Evolutionary conservation across 2,888 invertebrate species (phyloP), one percentile per base, ranked within the genome.

Genomic region (Scaptomyza parva): DNA sequence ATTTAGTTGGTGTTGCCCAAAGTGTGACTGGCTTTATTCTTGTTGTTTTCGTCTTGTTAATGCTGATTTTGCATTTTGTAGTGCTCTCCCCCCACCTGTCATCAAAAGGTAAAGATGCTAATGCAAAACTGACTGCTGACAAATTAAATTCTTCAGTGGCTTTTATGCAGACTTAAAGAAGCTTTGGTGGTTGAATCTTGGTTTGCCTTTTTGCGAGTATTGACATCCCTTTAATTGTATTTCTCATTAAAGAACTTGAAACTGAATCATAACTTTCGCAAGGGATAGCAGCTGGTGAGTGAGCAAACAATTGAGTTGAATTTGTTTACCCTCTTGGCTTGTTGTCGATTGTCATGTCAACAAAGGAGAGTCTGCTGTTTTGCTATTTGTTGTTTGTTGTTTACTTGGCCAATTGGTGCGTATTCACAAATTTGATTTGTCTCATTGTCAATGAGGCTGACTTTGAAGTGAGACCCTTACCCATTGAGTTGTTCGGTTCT

Each of bases 371-470:
- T 55, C 47, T 33, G n/a, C 47, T 33, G 17, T 41, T 17, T 30
- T 51, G 35, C 45, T 48, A 41, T 63, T 69, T 72, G 69, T 64
- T 72, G 77, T 63, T 69, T 72, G 69, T 64, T 72, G 77, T 54
- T 76, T 58, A 66, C 72, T 30, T 43, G 47, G 53, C 50, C 86
- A 83, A 86, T 80, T 73, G 81, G 54, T 65, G 84, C 63, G 54
- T 58, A 58, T 52, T 39, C 35, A 39, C 50, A 59, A 70, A 69
- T 80, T 70, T 63, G 78, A 80, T 86, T 86, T 80, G 51, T 70
- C 60, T 62, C 61, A 63, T 76, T 86, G 68, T 79, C 54, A 61
- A 59, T 39, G 41, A 22, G 20, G 33, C 35, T n/a, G 57, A 40
- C 76, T 78, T 81, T 85, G 72, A 62, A 85, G 64, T 63, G 47